Base-by-base conservation (phyloP, 2,113 vertebrate genomes). In the Pseudopipra pipra region DNA sequence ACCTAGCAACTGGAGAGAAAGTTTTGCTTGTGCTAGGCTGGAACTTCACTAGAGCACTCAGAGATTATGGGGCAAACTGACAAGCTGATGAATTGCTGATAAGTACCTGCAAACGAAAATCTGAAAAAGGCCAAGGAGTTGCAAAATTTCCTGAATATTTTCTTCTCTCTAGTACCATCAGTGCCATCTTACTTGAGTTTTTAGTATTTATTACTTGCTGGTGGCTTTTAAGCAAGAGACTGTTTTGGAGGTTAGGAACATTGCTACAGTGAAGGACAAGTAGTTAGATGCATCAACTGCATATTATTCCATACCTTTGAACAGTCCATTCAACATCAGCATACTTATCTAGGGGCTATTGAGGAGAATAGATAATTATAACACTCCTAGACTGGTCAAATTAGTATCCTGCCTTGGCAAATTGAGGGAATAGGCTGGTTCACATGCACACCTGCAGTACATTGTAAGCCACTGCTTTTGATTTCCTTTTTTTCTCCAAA, bases 31-130 rank as follows among this genome's bases (percentile, higher is more conserved):
- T 76, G 87, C 41, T 79, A 20, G 73, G 80, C 54, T 91, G 52
- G 56, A 78, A 63, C 25, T 75, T 41, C 25, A 8, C 73, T 83
- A 65, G 51, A 82, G 58, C 37, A 58, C 56, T 87, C 61, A 5
- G 80, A 95, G 73, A 89, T 92, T 95, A 89, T 76, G 76, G 91
- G 39, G 54, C 44, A 96, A 95, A 91, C 80, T 91, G 89, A 87
- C 82, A 95, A 85, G 20, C 37, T 94, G 87, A 89, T 89, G 89
- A 93, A 94, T 94, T 95, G 77, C 54, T 91, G 93, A 75, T 95
- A 95, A 95, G 56, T 68, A 87, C 81, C 85, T 22, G 3, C 70
- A 95, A 94, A 94, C 73, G 94, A 91, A 95, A 92, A 81, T 49
- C 83, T 77, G 74, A 70, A 95, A 92, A 85, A 92, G 49, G 61